Conservation (phyloP, 2,888 invertebrate species). For the Drosophila merina region DNA sequence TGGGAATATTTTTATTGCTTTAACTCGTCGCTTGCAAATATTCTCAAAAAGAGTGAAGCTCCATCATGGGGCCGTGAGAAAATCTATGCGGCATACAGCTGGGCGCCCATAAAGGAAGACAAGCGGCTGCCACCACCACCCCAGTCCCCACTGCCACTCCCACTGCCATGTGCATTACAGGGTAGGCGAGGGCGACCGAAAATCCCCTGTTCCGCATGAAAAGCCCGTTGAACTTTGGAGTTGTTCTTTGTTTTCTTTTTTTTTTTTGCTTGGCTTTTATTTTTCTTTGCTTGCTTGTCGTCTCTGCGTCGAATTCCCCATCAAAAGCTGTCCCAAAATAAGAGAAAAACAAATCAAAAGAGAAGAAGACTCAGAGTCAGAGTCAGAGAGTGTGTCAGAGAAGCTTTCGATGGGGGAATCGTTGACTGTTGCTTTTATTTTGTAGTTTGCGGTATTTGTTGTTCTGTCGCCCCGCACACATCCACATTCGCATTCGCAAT, state of each 20-base stretch:
- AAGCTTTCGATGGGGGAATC: conserved; percentile 52
- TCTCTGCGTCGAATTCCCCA: not conserved
- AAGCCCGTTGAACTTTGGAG: conserved; percentile 70
- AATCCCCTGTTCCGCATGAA: conserved; percentile 27
- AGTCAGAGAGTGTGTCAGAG: not conserved
- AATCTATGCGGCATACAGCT: conserved; percentile 77
- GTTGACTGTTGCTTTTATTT: too few species aligned
- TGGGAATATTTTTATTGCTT: not conserved
- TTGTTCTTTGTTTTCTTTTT: conserved; percentile 28
- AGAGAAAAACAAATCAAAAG: too few species aligned
- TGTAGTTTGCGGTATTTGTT: too few species aligned
- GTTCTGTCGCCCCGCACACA: not conserved
- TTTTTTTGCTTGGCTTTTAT: conserved; percentile 23
- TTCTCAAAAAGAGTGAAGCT: conserved; percentile 6
- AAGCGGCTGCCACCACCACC: conserved; percentile 39
- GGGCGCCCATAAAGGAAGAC: conserved; percentile 65
- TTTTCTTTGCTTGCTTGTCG: not conserved
- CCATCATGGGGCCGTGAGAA: conserved; percentile 61
- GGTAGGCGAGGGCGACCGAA: conserved; percentile 32
- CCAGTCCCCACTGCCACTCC: not conserved
- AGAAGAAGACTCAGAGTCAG: too few species aligned
- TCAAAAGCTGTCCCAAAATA: not conserved
- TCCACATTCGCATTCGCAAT: conserved; percentile 7
- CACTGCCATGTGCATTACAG: conserved; percentile 7
- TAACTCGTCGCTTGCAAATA: not conserved